Evolutionary conservation across 2,113 vertebrate species (phyloP).

Genomic region (Sterrhoptilus dennistouni): DNA sequence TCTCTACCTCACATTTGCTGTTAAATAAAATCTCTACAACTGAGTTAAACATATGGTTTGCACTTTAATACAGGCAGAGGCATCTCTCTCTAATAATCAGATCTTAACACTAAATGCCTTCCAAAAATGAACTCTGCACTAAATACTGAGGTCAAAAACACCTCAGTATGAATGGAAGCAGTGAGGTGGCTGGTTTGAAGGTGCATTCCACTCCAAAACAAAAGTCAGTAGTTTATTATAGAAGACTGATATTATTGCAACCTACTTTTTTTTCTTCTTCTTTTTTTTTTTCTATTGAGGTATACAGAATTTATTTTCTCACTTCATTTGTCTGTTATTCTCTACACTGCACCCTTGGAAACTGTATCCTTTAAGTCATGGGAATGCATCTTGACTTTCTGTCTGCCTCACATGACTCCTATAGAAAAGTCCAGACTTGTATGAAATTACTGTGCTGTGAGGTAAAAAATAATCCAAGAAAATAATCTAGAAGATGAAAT

Average conservation of each 20-base stretch:
- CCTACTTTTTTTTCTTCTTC: too few relatives aligned
- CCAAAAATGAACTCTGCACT: background rate
- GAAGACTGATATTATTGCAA: rapidly evolving
- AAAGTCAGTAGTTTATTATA: background rate
- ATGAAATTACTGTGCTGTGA: background rate
- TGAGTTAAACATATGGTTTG: background rate
- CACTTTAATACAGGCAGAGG: background rate
- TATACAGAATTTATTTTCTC: background rate
- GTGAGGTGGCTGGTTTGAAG: background rate
- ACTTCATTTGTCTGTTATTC: background rate
- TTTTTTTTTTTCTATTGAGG: background rate
- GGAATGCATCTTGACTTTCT: background rate
- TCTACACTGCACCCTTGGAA: background rate
- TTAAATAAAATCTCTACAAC: background rate
- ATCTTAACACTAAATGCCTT: background rate
- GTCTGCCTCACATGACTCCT: background rate
- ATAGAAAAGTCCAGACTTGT: background rate
- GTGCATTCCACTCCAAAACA: background rate
- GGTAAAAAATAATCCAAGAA: background rate
- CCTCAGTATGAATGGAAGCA: background rate
- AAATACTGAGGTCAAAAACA: background rate
- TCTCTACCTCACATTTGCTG: background rate
- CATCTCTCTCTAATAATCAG: background rate
- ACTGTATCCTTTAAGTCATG: background rate
- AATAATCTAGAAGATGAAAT: background rate